phyloP scores from a whole-genome alignment of 2,888 invertebrate genomes.

The Cephonodes hylas region DNA sequence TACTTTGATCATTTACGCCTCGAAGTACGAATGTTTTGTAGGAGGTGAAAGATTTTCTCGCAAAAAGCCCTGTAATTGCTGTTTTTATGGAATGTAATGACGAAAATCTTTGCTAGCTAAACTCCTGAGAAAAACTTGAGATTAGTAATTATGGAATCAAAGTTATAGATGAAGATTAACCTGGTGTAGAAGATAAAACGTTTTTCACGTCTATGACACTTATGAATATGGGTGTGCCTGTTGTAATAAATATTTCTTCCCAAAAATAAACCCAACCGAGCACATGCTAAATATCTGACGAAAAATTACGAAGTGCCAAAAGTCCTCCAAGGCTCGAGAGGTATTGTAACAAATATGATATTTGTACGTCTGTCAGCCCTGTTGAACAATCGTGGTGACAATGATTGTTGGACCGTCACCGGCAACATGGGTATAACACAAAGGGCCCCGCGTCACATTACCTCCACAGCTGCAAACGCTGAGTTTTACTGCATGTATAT shows the following conservation, averaged over 20 bases:
- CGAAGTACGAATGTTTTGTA: not conserved
- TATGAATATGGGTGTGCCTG: too few relatives aligned
- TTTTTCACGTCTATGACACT: too few relatives aligned
- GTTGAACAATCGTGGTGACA: conserved; percentile 33
- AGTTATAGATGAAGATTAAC: too few relatives aligned
- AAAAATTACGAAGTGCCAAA: not conserved
- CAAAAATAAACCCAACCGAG: not conserved
- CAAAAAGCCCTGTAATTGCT: too few relatives aligned
- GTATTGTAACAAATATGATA: conserved; percentile 5
- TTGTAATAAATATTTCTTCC: too few relatives aligned
- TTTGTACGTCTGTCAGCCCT: conserved; percentile 27
- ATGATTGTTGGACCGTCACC: conserved; percentile 34
- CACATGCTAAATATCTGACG: not conserved
- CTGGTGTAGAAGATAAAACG: too few relatives aligned
- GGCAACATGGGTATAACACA: conserved; percentile 56
- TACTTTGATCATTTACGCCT: not conserved
- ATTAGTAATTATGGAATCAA: too few relatives aligned
- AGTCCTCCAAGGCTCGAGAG: not conserved
- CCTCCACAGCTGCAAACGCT: conserved; percentile 25
- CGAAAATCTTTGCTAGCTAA: too few relatives aligned
- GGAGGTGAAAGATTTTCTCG: too few relatives aligned
- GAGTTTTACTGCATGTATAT: not conserved
- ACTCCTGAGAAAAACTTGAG: too few relatives aligned
- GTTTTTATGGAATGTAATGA: too few relatives aligned
- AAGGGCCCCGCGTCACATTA: conserved; percentile 39